Conservation (phyloP, 2,888 invertebrate genomes). For the Tinea pellionella region DNA sequence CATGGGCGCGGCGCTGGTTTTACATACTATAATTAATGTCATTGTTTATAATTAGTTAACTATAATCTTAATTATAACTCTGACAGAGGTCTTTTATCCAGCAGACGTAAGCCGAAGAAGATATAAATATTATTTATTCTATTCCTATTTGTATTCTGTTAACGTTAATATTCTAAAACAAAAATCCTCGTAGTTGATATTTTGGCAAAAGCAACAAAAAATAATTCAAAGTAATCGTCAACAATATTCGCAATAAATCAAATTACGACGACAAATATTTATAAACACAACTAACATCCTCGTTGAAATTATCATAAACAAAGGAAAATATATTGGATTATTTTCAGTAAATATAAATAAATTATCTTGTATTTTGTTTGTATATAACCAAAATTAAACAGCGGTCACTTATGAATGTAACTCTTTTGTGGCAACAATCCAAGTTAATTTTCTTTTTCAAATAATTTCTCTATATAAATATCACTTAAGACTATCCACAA, state of each 20-base stretch:
- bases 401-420: slow-evolving; percentile 2
- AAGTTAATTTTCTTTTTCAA: not conserved
- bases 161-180: too few relatives aligned
- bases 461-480: not conserved
- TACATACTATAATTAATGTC: not conserved
- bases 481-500: not conserved
- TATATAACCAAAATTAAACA: not conserved
- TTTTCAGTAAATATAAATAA: not conserved
- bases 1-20: not conserved
- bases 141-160: too few relatives aligned
- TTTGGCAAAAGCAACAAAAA: not conserved
- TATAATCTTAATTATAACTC: too few relatives aligned
- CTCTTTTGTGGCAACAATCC: slow-evolving; percentile 11
- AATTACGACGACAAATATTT: not conserved
- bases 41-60: not conserved
- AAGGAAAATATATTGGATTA: not conserved
- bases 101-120: too few relatives aligned
- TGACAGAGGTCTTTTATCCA: too few relatives aligned
- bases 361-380: not conserved
- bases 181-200: not conserved
- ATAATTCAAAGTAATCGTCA: not conserved
- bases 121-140: too few relatives aligned
- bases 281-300: not conserved
- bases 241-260: slow-evolving; percentile 1
- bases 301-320: not conserved